Percentiles rank a stretch among this genome's conserved stretches.
Conservation (phyloP, 2,113 vertebrate genomes). For the Marmota monax region DNA sequence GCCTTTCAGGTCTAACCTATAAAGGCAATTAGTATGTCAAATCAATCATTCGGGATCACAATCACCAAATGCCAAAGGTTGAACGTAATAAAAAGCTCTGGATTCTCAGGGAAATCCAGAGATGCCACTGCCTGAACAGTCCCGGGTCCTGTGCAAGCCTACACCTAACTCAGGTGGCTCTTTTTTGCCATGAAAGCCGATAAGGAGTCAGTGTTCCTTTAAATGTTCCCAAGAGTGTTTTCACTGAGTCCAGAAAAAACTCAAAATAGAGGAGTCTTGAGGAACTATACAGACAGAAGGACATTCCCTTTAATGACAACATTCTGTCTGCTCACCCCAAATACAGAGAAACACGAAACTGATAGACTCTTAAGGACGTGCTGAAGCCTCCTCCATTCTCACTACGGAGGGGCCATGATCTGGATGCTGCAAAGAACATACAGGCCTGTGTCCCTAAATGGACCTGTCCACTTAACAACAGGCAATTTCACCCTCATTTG, state of each 20-base stretch:
- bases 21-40: not conserved
- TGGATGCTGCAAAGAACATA: not conserved
- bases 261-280: not conserved
- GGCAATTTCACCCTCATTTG: not conserved
- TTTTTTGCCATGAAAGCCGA: not conserved
- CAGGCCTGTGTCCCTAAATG: not conserved
- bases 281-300: not conserved
- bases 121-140: accelerated
- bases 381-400: not conserved
- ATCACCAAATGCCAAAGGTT: not conserved
- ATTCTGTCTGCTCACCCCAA: not conserved
- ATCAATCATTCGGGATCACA: not conserved
- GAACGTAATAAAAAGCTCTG: too few species aligned
- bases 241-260: not conserved
- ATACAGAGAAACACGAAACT: not conserved
- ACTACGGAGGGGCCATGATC: not conserved
- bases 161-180: not conserved
- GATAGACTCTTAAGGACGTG: not conserved
- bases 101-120: not conserved
- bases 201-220: not conserved
- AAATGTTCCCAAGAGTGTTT: not conserved
- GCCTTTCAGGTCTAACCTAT: not conserved
- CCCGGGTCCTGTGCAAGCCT: too few species aligned
- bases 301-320: not conserved
- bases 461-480: not conserved